Conservation (phyloP, 2,797 vertebrate genomes). For the Corythornis leucogaster region DNA sequence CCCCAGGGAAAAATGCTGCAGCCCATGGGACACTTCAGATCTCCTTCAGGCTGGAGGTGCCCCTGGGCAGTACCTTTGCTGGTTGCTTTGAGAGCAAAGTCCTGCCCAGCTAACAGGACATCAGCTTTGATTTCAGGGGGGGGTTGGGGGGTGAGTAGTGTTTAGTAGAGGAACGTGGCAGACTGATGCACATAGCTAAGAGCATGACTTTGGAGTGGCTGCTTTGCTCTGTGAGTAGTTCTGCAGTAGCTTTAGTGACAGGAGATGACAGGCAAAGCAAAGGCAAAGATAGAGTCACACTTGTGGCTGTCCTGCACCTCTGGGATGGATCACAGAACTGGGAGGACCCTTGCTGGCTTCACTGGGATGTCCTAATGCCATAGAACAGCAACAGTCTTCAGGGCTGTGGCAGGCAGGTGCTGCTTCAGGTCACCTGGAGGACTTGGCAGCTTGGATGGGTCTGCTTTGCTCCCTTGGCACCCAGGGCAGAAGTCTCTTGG, state of each 20-base stretch:
- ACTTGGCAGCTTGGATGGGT: accelerated
- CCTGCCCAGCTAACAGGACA: neutral
- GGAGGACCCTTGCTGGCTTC: neutral
- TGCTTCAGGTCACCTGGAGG: neutral
- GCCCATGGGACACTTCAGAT: accelerated
- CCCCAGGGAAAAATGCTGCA: neutral
- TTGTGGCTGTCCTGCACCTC: neutral
- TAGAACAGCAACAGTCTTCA: neutral
- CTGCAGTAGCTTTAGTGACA: neutral
- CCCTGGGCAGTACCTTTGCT: neutral
- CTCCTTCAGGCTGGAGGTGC: neutral
- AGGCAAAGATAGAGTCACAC: accelerated
- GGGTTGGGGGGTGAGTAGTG: neutral
- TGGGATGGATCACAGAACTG: neutral
- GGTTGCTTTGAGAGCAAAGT: neutral
- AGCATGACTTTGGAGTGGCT: slow-evolving; percentile 21
- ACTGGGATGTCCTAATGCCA: accelerated
- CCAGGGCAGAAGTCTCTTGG: accelerated
- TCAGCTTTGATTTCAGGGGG: neutral
- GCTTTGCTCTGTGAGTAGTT: slow-evolving; percentile 49
- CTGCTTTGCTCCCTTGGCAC: neutral
- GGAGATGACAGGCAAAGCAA: neutral
- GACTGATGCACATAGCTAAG: neutral
- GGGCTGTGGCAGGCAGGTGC: neutral
- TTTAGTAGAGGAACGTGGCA: slow-evolving; percentile 5